Evolutionary conservation across 64 coral and sea anemone species (phyloP).

Genomic region (Actinia equina): DNA sequence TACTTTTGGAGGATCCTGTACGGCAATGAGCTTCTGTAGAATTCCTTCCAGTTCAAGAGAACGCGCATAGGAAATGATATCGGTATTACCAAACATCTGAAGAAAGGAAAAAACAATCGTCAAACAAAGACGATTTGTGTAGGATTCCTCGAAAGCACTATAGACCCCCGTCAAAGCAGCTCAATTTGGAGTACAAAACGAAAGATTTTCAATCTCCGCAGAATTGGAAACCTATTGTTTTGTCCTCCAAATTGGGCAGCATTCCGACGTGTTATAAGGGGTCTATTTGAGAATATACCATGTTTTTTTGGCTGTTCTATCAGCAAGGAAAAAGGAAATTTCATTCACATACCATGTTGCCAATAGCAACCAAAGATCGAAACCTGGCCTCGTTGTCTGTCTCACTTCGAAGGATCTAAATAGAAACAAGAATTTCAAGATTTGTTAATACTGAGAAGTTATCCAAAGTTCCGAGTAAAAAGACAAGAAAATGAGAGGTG

Average conservation of each 20-base stretch:
- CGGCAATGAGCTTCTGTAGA: background rate
- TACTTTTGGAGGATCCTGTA: conserved; percentile 57
- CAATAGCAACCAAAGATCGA: conserved; percentile 53
- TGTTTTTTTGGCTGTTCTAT: no score
- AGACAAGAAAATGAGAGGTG: background rate
- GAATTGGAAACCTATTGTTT: no score
- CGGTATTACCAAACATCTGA: conserved; percentile 48
- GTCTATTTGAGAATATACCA: no score
- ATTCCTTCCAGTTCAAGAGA: conserved; percentile 45
- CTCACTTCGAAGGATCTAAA: conserved; percentile 55
- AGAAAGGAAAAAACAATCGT: background rate
- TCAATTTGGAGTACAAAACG: no score
- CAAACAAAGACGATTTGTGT: background rate
- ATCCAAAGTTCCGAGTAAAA: background rate
- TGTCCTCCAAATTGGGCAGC: no score
- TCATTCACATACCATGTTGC: conserved; percentile 42
- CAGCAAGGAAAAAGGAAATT: no score
- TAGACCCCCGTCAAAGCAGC: no score
- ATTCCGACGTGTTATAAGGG: no score
- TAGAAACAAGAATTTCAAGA: background rate
- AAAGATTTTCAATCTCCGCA: no score
- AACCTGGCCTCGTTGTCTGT: conserved; percentile 63
- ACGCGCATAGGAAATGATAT: conserved; percentile 34
- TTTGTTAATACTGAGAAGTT: background rate
- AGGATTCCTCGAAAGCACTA: no score